Evolutionary conservation across 2,888 invertebrate species (phyloP), one percentile per base, ranked within the genome.

Genomic region (Liposcelis brunnea): DNA sequence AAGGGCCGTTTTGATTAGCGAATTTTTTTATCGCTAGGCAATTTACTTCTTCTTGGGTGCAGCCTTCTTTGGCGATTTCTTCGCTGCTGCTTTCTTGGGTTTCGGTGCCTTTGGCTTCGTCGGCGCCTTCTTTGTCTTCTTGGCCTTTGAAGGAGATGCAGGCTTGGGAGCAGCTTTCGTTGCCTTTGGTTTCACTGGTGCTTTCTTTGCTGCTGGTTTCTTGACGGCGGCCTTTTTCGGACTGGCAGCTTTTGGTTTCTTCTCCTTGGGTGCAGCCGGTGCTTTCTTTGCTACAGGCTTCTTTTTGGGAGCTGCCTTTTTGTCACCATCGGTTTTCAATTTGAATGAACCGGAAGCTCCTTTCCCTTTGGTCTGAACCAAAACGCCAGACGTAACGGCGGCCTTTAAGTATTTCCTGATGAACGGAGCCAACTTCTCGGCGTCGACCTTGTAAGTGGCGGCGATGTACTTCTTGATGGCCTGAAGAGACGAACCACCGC

Each of bases 401-500:
- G 61, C 56, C 56, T 72, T 75, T 49, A 76, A 53, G 52, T 69
- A 74, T 48, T 70, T 72, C 50, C 68, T 72, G 52, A 78, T 75
- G 59, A 68, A 74, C 2, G 67, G 67, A 1, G 70, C 65, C 38
- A 70, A 55, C 53, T 72, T 75, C 48, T 71, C 70, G 1, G 66
- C 64, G 55, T 75, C 75, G 5, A 74, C 63, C 48, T 70, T 70
- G 65, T 75, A 74, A 47, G 67, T 70, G 18, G 66, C 61, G 8
- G 66, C 60, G 42, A 79, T 68, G 57, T 72, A 77, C 55, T 77
- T 77, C 57, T 75, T 77, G 57, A 77, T 75, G 2, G 72, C 71
- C 38, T 58, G 57, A 2, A 62, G 53, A 1, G 74, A 74, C 1
- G 74, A 75, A 21, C 77, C 77, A 44, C 68, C 68, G 21, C 71